Evolutionary conservation across 2,797 vertebrate species (phyloP), one percentile per base, ranked within the genome.

Genomic region (Lithobates sylvaticus): DNA sequence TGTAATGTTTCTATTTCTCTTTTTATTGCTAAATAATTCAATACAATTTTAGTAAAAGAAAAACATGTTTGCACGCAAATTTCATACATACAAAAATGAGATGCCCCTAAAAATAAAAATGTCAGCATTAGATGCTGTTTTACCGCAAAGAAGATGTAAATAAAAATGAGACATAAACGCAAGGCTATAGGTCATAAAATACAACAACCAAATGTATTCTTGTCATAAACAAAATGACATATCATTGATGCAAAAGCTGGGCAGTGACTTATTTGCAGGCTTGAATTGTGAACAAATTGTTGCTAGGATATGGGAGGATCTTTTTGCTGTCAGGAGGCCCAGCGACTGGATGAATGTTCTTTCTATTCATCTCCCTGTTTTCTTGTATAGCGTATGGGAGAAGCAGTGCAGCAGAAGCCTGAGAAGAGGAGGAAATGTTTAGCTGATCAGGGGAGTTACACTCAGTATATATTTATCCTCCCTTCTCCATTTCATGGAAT

Each of bases 391-490:
- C 27, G 29, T 75, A 67, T 87, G 27, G 64, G 69, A 76, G 27
- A 87, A 58, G 58, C 75, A 74, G 68, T 71, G 26, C 16, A 47
- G 85, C 67, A 72, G 16, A 27, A 65, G 76, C 61, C 75, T 78
- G 26, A 21, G 65, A 73, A 81, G 50, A 79, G 58, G 69, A 83
- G 72, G 69, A 54, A 83, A 75, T 74, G 26, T 68, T 69, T 23
- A 83, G 70, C 70, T 87, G 86, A 76, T 78, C 42, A 58, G 61
- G 81, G 67, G 76, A 68, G 76, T 87, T 80, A 47, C 76, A 75
- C 86, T 73, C 27, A 83, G 81, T 79, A 77, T 87, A 87, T 87
- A 87, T 87, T 87, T 87, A 87, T 84, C 86, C 76, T 74, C 47
- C 86, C 86, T 74, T 87, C 76, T 87, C 81, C 64, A 76, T 87